Evolutionary conservation across 2,888 invertebrate genomes (phyloP), one percentile per base, ranked within the genome.

Genomic region (Caenorhabditis plicata): DNA sequence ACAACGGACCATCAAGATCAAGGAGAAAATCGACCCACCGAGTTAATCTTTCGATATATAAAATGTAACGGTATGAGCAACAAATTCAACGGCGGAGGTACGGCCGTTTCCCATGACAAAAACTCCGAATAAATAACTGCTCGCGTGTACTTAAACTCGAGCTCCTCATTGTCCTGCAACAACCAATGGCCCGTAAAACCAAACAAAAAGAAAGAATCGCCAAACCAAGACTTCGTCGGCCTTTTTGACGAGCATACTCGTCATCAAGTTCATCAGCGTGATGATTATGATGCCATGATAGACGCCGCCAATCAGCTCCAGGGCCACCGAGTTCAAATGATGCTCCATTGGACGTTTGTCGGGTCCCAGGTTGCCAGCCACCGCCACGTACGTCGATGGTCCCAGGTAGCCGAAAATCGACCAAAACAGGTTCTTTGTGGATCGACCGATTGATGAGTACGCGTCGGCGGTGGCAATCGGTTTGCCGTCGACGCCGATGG

Each of bases 121-220:
- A 57, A 76, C 53, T 77, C 77, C 15, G 63, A 44, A 54, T 67
- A 70, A 29, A 77, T 71, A 22, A 64, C 64, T 4, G 69, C 64
- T 13, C 73, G 61, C 2, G 70, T 67, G 53, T 56, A 76, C 50
- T 77, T 77, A 73, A 72, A 77, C 49, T 77, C 77, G 43, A 63
- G 43, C 32, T 75, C 74, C 51, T 75, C 73, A 48, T 76, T 75
- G 20, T 73, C 71, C n/a, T n/a, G n/a, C n/a, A n/a, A n/a, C n/a
- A n/a, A n/a, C n/a, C n/a, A n/a, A n/a, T n/a, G n/a, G n/a, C n/a
- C n/a, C n/a, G n/a, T n/a, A n/a, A n/a, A n/a, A n/a, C n/a, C n/a
- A n/a, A n/a, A n/a, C n/a, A n/a, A n/a, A n/a, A n/a, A n/a, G n/a
- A n/a, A n/a, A n/a, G n/a, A n/a, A n/a, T n/a, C n/a, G n/a, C n/a